phyloP scores from a whole-genome alignment of 2,113 vertebrate species.

The Xiphias gladius region DNA sequence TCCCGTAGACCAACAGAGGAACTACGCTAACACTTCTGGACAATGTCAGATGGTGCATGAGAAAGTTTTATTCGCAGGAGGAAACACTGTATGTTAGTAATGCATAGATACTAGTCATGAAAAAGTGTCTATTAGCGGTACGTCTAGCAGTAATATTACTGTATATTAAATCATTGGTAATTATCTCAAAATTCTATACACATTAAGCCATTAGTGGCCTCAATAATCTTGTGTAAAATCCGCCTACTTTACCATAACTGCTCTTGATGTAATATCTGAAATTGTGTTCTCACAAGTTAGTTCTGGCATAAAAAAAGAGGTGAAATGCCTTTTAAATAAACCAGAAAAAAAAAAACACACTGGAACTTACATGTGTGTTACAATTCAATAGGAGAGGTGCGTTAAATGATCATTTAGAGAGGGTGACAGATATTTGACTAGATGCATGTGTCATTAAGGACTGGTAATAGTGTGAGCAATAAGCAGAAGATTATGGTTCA shows the following conservation, averaged over 20 bases:
- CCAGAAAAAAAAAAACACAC: background rate
- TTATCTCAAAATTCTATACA: background rate
- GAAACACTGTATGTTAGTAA: background rate
- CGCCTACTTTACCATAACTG: background rate
- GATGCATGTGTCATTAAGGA: background rate
- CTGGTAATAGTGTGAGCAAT: slow-evolving; percentile 5
- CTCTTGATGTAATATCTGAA: background rate
- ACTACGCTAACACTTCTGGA: background rate
- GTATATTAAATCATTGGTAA: background rate
- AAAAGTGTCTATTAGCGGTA: background rate
- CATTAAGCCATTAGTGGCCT: background rate
- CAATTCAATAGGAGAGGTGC: background rate
- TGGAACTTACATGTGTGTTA: background rate
- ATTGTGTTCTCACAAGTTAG: background rate
- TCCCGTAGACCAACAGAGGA: slow-evolving; percentile 19
- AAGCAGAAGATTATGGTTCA: slow-evolving; percentile 16
- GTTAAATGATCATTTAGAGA: slow-evolving; percentile 3
- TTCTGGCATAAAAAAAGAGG: background rate
- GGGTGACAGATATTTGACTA: background rate
- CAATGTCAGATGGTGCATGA: background rate
- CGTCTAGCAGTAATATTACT: background rate
- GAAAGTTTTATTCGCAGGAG: slow-evolving; percentile 34
- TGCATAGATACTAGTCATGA: background rate
- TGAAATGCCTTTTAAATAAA: background rate
- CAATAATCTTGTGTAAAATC: background rate